Conservation (phyloP, 1,140 invertebrate genomes). For the Pteromalus puparum region DNA sequence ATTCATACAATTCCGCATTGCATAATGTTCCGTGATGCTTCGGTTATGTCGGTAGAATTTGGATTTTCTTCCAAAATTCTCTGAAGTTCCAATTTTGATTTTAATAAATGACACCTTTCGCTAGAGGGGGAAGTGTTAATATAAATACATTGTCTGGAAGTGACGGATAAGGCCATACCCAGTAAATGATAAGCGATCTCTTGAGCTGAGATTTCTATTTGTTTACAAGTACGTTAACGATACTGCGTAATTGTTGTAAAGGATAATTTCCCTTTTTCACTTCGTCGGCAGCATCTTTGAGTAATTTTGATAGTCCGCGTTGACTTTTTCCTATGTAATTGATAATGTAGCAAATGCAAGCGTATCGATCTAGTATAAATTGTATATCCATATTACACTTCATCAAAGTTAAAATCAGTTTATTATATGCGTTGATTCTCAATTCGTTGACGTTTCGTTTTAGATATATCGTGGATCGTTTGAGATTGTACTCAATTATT, state of each 20-base stretch:
- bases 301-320: slow-evolving; percentile 25
- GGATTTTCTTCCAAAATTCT: not conserved
- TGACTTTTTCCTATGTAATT: slow-evolving; percentile 41
- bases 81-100: slow-evolving; percentile 25
- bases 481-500: slow-evolving; percentile 15
- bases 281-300: slow-evolving; percentile 35
- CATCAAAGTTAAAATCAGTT: slow-evolving; percentile 38
- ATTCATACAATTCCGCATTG: not conserved
- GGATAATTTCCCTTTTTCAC: slow-evolving; percentile 31
- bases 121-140: slow-evolving; percentile 23
- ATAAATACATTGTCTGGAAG: slow-evolving; percentile 25
- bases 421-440: slow-evolving; percentile 51
- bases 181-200: not conserved
- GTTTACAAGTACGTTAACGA: slow-evolving; percentile 5
- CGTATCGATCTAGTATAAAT: slow-evolving; percentile 35
- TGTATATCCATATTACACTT: slow-evolving; percentile 51
- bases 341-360: slow-evolving; percentile 7
- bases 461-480: slow-evolving; percentile 44
- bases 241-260: slow-evolving; percentile 36
- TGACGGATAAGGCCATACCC: slow-evolving; percentile 10
- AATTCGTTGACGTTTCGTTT: slow-evolving; percentile 39
- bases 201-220: too few relatives aligned
- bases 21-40: slow-evolving; percentile 21
- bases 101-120: slow-evolving; percentile 32
- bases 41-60: not conserved